Evolutionary conservation across 2,113 vertebrate genomes (phyloP), one percentile per base, ranked within the genome.

Genomic region (Progne subis): DNA sequence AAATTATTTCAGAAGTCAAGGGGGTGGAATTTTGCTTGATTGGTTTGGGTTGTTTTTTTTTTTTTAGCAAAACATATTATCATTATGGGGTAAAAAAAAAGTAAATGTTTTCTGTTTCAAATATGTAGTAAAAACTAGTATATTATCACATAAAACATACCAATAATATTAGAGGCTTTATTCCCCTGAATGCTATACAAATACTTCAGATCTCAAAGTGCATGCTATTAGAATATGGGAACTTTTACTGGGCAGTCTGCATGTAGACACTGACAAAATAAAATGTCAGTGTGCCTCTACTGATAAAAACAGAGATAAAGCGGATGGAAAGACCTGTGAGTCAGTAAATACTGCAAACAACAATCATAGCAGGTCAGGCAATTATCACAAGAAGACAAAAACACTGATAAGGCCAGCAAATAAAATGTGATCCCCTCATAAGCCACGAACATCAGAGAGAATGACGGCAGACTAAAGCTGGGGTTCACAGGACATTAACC

Each of bases 391-490:
- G 39, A 72, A 72, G 39, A 61, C 82, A 60, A 90, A 84, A 91
- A 44, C 47, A 50, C 55, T 2, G 11, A 3, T 92, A 90, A 90
- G 5, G 60, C 64, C 76, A 68, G 68, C 63, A 90, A 93, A 95
- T 93, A 86, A 93, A 95, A 93, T 49, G 37, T 84, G 85, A 95
- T 92, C 68, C 59, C 39, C 32, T 92, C 76, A 56, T 80, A 94
- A 94, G n/a, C 50, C 63, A 31, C 0, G 1, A 43, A 34, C 29
- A 37, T 28, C 56, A 78, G 71, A 86, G 39, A 34, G 63, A 85
- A 83, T 18, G 37, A 52, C 5, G 3, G 53, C 41, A 79, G 50
- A 29, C 57, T 91, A 50, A 94, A 91, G 41, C 61, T 86, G 69
- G 49, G 57, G 67, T 57, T 92, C 86, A 55, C 55, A 92, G 70